Percentiles rank a stretch among this genome's conserved stretches.
Evolutionary conservation across 2,113 vertebrate genomes (phyloP).

Genomic region (Lycocorax pyrrhopterus): DNA sequence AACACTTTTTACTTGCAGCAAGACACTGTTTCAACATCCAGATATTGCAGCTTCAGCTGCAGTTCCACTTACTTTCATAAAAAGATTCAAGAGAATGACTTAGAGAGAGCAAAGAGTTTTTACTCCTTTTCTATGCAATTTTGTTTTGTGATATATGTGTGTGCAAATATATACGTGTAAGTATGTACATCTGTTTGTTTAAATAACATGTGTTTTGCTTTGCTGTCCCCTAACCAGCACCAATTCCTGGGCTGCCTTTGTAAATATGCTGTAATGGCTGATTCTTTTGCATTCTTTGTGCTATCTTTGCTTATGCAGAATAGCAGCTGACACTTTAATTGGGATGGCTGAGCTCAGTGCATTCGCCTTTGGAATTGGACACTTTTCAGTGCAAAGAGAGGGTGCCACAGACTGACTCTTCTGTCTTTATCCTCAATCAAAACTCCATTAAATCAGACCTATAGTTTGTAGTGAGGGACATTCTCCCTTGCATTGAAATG

Average conservation of each 20-base stretch:
- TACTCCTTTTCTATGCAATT: background rate
- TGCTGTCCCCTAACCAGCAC: background rate
- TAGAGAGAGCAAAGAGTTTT: background rate
- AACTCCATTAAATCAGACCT: slow-evolving; percentile 37
- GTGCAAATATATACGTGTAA: background rate
- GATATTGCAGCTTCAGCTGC: background rate
- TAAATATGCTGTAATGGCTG: background rate
- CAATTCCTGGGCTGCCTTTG: background rate
- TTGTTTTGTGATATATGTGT: background rate
- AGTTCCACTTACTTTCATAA: background rate
- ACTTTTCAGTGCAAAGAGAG: slow-evolving; percentile 24
- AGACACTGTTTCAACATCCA: background rate
- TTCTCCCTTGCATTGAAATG: background rate
- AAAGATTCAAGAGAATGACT: background rate
- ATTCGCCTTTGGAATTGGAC: slow-evolving; percentile 17
- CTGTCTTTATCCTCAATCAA: slow-evolving; percentile 34
- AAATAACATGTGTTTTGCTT: background rate
- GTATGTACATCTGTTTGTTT: background rate
- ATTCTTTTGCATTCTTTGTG: slow-evolving; percentile 6
- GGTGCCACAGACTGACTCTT: background rate
- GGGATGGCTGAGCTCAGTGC: slow-evolving; percentile 2
- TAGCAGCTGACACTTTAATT: slow-evolving; percentile 13
- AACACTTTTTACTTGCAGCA: background rate
- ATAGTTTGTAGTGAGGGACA: background rate
- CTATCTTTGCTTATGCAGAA: background rate